These are phyloP conservation scores for Sycophila sp. DNA, from an alignment of 1,140 invertebrate species.

Conservation along the genomic window DNA sequence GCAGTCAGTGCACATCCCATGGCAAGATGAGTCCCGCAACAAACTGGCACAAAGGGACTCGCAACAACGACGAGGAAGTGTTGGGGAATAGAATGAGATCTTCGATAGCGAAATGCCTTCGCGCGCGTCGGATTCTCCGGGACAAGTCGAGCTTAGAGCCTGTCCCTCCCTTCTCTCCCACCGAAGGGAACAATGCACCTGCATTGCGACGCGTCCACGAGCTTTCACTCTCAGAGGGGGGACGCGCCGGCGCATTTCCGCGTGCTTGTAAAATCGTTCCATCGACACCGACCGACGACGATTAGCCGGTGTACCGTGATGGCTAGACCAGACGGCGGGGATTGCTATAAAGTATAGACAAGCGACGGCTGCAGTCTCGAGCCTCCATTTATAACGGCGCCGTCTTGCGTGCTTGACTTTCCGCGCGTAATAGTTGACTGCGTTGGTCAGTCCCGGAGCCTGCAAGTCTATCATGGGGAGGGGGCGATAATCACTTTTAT, in stretches of 20 bases:
- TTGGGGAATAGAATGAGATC: background rate
- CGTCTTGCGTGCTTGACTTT: background rate
- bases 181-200: background rate
- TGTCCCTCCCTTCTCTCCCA: background rate
- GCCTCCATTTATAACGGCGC: background rate
- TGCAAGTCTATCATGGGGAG: no score
- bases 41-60: no score
- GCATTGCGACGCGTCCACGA: conserved; percentile 4
- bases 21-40: no score
- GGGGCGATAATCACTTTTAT: no score
- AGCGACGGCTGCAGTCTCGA: background rate
- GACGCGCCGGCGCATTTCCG: conserved; percentile 9
- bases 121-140: conserved; percentile 24
- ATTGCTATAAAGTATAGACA: background rate
- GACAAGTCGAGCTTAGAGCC: conserved; percentile 18
- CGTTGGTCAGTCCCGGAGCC: no score
- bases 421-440: no score
- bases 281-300: background rate
- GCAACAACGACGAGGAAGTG: background rate
- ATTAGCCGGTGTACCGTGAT: background rate
- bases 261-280: background rate
- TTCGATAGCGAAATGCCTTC: conserved; percentile 7
- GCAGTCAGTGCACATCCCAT: no score
- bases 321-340: background rate
- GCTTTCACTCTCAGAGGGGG: background rate